phyloP scores from a whole-genome alignment of 1,140 invertebrate species.

The Drosophila takahashii region DNA sequence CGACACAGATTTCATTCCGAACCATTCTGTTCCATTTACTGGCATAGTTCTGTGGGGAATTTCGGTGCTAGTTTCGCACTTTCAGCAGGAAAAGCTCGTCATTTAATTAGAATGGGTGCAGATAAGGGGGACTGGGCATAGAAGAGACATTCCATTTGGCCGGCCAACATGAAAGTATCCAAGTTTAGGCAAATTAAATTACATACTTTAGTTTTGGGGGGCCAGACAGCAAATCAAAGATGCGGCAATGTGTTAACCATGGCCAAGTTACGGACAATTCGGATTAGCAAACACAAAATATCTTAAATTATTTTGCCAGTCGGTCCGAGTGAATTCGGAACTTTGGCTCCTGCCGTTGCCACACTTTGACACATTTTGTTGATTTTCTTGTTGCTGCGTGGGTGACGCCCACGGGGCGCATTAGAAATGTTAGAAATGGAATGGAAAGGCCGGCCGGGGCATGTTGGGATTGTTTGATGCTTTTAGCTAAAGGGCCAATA shows the following conservation, averaged over 20 bases:
- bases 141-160: conserved; percentile 58
- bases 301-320: conserved; percentile 80
- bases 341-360: conserved; percentile 52
- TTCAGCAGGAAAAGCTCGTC: conserved; percentile 45
- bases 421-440: conserved; percentile 58
- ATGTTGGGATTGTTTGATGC: conserved; percentile 76
- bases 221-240: conserved; percentile 72
- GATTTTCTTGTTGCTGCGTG: conserved; percentile 38
- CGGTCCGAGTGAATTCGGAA: conserved; percentile 45
- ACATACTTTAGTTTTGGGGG: conserved; percentile 63
- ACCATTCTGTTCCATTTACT: conserved; percentile 27
- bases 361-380: conserved; percentile 79
- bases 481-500: conserved; percentile 83
- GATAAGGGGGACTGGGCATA: conserved; percentile 27
- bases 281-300: conserved; percentile 82
- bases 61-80: conserved; percentile 43
- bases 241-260: conserved; percentile 66
- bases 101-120: conserved; percentile 59
- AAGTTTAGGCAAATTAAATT: conserved; percentile 83
- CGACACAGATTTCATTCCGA: conserved; percentile 46
- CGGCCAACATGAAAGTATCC: conserved; percentile 49
- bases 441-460: conserved; percentile 34
- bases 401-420: conserved; percentile 65
- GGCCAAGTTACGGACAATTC: conserved; percentile 66
- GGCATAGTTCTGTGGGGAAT: conserved; percentile 38